A percentile compares a stretch with the other conserved stretches of the same genome.
Evolutionary conservation across 2,113 vertebrate genomes (phyloP).

Genomic region (Asarcornis scutulata): DNA sequence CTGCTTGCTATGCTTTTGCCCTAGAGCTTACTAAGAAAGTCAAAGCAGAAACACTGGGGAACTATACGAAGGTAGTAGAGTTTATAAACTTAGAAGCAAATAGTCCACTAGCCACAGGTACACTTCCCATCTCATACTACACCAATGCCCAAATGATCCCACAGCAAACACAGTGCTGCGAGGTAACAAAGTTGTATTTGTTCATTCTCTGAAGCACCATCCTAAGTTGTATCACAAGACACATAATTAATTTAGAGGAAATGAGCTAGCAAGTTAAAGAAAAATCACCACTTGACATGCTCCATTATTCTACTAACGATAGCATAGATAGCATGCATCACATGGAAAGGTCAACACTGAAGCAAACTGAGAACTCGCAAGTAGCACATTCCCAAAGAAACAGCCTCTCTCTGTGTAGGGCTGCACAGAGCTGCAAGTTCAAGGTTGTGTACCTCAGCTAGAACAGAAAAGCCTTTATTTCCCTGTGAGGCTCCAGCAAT

Average conservation of each 20-base stretch:
- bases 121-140: not conserved
- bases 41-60: not conserved
- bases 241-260: not conserved
- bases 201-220: not conserved
- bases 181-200: not conserved
- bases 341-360: not conserved
- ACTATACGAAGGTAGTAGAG: rapidly evolving
- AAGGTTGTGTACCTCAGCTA: not conserved
- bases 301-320: not conserved
- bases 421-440: rapidly evolving
- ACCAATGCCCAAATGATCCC: not conserved
- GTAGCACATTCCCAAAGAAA: not conserved
- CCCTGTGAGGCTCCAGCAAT: not conserved
- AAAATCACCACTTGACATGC: not conserved
- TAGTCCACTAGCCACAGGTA: not conserved
- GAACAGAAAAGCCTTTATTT: not conserved
- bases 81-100: not conserved
- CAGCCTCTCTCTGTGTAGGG: rapidly evolving
- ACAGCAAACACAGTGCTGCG: not conserved
- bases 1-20: not conserved
- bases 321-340: not conserved
- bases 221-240: not conserved
- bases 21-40: not conserved
- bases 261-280: not conserved
- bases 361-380: not conserved